Base-by-base conservation (phyloP, 2,113 vertebrate genomes). In the Thamnaconus septentrionalis region DNA sequence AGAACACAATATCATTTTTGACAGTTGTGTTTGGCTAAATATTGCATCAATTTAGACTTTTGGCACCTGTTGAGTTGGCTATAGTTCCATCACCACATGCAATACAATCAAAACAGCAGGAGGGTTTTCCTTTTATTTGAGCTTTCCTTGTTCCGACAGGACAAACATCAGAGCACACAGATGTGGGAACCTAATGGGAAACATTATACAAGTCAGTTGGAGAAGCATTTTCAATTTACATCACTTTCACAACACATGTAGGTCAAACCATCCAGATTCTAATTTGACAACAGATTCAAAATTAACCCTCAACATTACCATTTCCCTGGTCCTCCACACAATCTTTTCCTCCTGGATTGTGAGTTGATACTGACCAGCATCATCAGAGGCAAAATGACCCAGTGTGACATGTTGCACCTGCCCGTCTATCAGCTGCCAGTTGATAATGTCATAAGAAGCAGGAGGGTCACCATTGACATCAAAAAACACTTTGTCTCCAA, bases 71-170 rank as follows among this genome's bases (percentile, higher is more conserved):
- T 58, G 88, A 59, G 70, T 91, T 92, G 54, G 87, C 91, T 54
- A 91, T 85, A 64, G 83, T 83, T 60, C 90, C 88, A 43, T 92
- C 83, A 0, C 86, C 79, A 56, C 90, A 92, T 10, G 78, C 44
- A 66, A 91, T 72, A 56, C 90, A 92, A 66, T 92, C 90, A 56
- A 91, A 91, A 75, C 91, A 92, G 78, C 90, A 92, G 40, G 50
- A 75, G 4, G 88, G 87, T 60, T 78, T 86, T 10, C 75, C 71
- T 71, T 86, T 90, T 48, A 85, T 84, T 8, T 76, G 56, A 12
- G 87, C 88, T 56, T 89, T 91, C n/a, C 86, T 81, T 12, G 83
- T 87, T 53, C 90, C 90, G 5, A 83, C 75, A 12, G 47, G 75
- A 49, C 90, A 92, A 0, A 85, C 84, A 5, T 90, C 85, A 72